Conservation (phyloP, 2,113 vertebrate genomes). For the Chrysemys picta region DNA sequence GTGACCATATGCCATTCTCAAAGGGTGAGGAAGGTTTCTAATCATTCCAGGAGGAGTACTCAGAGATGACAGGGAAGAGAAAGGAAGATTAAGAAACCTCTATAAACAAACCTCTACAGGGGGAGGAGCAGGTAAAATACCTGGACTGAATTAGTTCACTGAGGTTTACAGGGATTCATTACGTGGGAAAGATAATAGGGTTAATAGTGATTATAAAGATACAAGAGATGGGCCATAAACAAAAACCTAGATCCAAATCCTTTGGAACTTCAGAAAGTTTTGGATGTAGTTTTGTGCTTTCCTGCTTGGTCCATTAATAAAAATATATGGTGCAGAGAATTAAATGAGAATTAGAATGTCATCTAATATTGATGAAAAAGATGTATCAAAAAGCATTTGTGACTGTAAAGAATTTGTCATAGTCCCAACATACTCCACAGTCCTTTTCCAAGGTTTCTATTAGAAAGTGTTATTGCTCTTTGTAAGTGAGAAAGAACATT, state of each 20-base stretch:
- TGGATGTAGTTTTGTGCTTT: neutral
- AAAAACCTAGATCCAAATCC: neutral
- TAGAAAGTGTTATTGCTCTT: neutral
- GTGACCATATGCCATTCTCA: slow-evolving; percentile 18
- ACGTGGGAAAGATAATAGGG: neutral
- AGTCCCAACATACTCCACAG: neutral
- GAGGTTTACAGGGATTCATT: neutral
- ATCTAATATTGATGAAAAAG: neutral
- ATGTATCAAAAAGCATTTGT: neutral
- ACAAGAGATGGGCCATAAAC: neutral
- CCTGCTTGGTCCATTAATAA: neutral
- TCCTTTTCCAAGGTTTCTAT: neutral
- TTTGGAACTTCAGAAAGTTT: neutral
- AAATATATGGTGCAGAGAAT: neutral
- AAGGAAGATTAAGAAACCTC: slow-evolving; percentile 46
- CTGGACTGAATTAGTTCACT: neutral
- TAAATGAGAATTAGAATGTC: neutral
- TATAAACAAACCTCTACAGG: neutral
- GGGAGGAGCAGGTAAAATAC: slow-evolving; percentile 4
- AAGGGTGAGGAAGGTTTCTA: slow-evolving; percentile 65
- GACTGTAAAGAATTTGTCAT: neutral
- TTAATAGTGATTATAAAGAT: neutral
- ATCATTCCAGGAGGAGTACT: slow-evolving; percentile 49
- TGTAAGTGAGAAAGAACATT: slow-evolving; percentile 6
- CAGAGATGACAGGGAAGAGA: slow-evolving; percentile 39